Base-by-base conservation (phyloP, 1,140 invertebrate species). In the Drosophila ficusphila region DNA sequence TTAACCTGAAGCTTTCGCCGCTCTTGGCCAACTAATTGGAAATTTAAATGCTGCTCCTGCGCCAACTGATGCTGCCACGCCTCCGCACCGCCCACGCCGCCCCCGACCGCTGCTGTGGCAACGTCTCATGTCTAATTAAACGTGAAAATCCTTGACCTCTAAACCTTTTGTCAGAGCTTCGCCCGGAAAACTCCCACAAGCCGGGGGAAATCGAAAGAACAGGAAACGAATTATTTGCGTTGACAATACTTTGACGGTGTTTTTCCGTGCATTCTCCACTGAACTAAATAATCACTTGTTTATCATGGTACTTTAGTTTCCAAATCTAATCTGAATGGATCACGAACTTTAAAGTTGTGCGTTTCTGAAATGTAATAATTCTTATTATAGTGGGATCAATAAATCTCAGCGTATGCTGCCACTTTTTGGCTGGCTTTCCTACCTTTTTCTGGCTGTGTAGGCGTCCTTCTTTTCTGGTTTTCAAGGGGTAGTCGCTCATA, bases 191-290 rank as follows among this genome's bases (percentile, higher is more conserved):
- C 23, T 5, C 12, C 8, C 14, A 9, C 7, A 0, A 38, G 39
- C 16, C 27, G 52, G 4, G 12, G 27, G 6, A 41, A 76, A 49
- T 48, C 31, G 12, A 41, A 16, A 14, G 44, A 68, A 73, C 81
- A 86, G 81, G 81, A 85, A 85, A 82, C 86, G 81, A 85, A 81
- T 76, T 85, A 85, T 86, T 86, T 85, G 72, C 81, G 72, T 86
- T 86, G 81, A 79, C 81, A 86, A 65, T 58, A 58, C 9, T 27
- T 49, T 49, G 58, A 51, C 60, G 68, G 64, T 53, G 51, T 14
- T 25, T 27, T n/a, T 27, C 8, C 14, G 23, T 64, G 18, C 16
- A 11, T 9, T 3, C 6, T 31, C 14, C 44, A 47, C 44, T 47
- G 23, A 47, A 14, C 6, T 8, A 47, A 47, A 46, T n/a, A n/a